Evolutionary conservation across 2,888 invertebrate genomes (phyloP).

Genomic region (Drosophila kambysellisi): DNA sequence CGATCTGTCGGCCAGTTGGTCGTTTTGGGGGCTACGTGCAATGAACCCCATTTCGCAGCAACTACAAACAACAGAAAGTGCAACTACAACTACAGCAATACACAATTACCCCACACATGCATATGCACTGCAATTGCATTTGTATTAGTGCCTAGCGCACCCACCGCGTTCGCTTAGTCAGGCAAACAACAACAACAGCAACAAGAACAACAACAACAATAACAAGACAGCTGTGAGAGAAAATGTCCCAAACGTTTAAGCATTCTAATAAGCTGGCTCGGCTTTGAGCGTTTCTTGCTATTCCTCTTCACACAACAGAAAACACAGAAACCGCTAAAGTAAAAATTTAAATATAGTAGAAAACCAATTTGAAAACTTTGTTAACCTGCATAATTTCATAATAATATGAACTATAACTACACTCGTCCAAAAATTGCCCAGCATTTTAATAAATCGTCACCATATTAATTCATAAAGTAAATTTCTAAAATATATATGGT

Average conservation of each 20-base stretch:
- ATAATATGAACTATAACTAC: neutral
- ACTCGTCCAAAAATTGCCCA: neutral
- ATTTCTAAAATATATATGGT: too few species aligned
- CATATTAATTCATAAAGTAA: too few species aligned
- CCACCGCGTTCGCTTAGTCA: constrained; percentile 45
- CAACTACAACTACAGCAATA: constrained; percentile 42
- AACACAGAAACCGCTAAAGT: neutral
- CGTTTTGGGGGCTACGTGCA: constrained; percentile 73
- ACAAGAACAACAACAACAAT: constrained; percentile 1
- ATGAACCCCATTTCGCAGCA: constrained; percentile 65
- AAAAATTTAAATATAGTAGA: neutral
- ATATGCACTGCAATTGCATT: constrained; percentile 7
- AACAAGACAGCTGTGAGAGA: constrained; percentile 39
- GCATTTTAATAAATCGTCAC: too few species aligned
- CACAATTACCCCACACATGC: constrained; percentile 53
- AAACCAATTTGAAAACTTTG: neutral
- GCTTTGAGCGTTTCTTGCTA: constrained; percentile 35
- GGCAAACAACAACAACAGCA: constrained; percentile 10
- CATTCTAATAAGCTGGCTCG: constrained; percentile 52
- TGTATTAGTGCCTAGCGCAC: constrained; percentile 41
- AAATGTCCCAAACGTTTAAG: constrained; percentile 53
- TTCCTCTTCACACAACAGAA: neutral
- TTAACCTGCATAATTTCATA: neutral
- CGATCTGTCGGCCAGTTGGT: constrained; percentile 43
- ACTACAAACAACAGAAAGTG: constrained; percentile 29